These are phyloP conservation scores for Labeo catla DNA, from an alignment of 2,113 vertebrate species.

Conservation along the genomic window DNA sequence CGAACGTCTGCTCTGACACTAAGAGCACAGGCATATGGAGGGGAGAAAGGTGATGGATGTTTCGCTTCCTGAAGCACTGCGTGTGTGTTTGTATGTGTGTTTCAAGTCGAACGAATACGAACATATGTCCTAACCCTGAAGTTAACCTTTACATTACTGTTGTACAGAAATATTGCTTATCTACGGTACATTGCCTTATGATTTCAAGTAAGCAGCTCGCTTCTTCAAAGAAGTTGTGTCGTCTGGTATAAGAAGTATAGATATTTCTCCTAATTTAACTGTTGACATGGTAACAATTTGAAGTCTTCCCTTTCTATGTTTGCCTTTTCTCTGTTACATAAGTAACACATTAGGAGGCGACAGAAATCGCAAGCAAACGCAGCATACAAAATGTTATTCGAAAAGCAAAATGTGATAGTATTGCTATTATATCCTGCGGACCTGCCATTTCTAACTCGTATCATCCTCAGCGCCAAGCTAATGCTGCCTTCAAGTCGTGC, in stretches of 20 bases:
- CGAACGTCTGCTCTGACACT: slow-evolving; percentile 36
- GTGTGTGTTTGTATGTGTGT: background rate
- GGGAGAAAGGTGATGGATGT: background rate
- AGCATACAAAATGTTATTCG: slow-evolving; percentile 4
- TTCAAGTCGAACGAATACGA: background rate
- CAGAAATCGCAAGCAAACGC: background rate
- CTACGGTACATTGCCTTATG: slow-evolving; percentile 69
- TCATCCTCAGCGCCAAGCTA: background rate
- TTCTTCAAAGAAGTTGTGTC: background rate
- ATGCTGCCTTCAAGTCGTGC: slow-evolving; percentile 34
- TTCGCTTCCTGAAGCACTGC: background rate
- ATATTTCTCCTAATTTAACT: slow-evolving; percentile 13
- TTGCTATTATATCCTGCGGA: slow-evolving; percentile 30
- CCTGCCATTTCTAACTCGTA: background rate
- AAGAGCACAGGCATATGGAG: slow-evolving; percentile 1
- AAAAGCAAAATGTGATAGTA: slow-evolving; percentile 27
- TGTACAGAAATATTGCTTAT: slow-evolving; percentile 44
- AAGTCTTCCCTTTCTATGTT: slow-evolving; percentile 20
- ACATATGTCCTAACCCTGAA: background rate
- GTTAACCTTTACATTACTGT: background rate
- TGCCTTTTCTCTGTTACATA: slow-evolving; percentile 3
- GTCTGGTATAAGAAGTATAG: background rate
- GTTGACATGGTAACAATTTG: slow-evolving; percentile 30
- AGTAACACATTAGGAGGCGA: background rate
- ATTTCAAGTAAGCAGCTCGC: slow-evolving; percentile 46